Evolutionary conservation across 1,140 invertebrate species (phyloP).

Genomic region (Tetramorium simillimum): DNA sequence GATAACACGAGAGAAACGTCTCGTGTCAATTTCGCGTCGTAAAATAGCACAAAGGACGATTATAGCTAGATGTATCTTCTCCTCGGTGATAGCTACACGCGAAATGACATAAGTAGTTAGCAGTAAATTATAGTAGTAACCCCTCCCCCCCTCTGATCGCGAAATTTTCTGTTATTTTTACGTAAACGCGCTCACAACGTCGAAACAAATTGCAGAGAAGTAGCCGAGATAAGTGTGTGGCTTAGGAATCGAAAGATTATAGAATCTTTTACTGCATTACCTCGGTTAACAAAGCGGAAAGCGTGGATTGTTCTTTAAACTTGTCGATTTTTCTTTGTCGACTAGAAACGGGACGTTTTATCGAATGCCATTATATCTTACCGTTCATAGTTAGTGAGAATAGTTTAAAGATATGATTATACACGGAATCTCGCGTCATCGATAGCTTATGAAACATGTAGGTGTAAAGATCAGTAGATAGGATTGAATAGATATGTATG

Average conservation of each 20-base stretch:
- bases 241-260: neutral
- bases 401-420: too few species aligned
- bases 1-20: constrained; percentile 53
- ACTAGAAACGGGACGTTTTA: neutral
- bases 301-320: neutral
- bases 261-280: neutral
- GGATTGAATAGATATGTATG: neutral
- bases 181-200: neutral
- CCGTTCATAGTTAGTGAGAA: neutral
- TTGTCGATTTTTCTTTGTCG: neutral
- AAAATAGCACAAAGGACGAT: neutral
- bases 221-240: neutral
- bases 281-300: neutral
- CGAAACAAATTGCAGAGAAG: neutral
- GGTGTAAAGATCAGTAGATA: constrained; percentile 18
- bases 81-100: neutral
- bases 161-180: constrained; percentile 10
- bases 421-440: neutral
- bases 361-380: neutral
- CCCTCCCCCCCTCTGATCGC: neutral
- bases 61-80: neutral
- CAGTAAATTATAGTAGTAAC: neutral
- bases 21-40: constrained; percentile 42
- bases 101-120: neutral
- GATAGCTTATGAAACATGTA: neutral